Evolutionary conservation across 2,888 invertebrate genomes (phyloP).

Genomic region (Philonicus albiceps): DNA sequence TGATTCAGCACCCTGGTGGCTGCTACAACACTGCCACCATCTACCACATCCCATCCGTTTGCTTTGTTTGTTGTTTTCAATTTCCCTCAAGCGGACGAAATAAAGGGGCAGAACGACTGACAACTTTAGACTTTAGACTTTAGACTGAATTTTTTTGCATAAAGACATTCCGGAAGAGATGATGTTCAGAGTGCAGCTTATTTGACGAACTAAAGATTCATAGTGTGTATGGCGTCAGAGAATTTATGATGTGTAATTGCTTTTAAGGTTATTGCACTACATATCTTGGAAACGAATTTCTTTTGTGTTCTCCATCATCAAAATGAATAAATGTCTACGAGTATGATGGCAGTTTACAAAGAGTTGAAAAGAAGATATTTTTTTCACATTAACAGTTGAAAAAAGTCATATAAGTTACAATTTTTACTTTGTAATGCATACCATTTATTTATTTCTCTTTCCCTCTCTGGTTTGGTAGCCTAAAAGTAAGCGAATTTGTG

Average conservation of each 20-base stretch:
- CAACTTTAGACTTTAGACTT: background rate
- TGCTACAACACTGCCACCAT: background rate
- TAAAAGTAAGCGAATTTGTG: no score
- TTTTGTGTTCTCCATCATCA: background rate
- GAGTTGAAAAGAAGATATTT: background rate
- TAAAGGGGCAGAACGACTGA: background rate
- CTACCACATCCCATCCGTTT: background rate
- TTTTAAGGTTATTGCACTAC: background rate
- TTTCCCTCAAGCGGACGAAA: background rate
- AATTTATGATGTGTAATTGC: background rate
- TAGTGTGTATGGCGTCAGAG: background rate
- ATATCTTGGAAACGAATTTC: background rate
- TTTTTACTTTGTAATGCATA: background rate
- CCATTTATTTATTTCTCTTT: background rate
- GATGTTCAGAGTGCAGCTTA: background rate
- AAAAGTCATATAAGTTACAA: background rate
- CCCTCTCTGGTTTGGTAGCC: no score
- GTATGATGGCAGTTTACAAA: background rate
- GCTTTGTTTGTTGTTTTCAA: background rate
- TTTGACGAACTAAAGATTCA: background rate
- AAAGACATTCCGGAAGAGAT: background rate
- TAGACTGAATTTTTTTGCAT: background rate
- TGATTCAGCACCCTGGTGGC: background rate
- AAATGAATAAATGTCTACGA: background rate
- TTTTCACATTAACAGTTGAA: background rate